phyloP scores from a whole-genome alignment of 1,140 invertebrate species.

The Ostrea denselamellosa region DNA sequence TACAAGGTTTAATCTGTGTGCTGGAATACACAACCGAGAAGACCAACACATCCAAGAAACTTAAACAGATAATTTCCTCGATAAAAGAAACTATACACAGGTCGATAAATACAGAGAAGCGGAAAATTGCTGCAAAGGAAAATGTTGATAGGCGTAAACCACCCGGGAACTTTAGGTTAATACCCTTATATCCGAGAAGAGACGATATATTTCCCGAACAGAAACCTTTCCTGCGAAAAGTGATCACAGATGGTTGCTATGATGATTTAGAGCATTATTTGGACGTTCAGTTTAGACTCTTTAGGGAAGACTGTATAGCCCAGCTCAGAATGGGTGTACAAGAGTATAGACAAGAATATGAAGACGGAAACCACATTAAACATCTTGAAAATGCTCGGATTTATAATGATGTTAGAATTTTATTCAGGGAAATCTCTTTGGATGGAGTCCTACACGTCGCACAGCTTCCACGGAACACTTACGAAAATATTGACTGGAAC shows the following conservation, averaged over 20 bases:
- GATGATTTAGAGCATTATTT: slow-evolving; percentile 85
- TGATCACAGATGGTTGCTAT: slow-evolving; percentile 83
- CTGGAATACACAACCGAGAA: slow-evolving; percentile 3
- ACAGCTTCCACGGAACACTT: slow-evolving; percentile 60
- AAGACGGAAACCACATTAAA: background rate
- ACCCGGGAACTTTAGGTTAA: slow-evolving; percentile 69
- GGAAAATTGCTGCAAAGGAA: background rate
- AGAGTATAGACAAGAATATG: slow-evolving; percentile 42
- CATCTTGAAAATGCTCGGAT: slow-evolving; percentile 57
- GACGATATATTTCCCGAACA: slow-evolving; percentile 54
- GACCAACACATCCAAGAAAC: background rate
- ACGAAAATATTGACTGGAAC: slow-evolving; percentile 69
- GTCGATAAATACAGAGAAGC: background rate
- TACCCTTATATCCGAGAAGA: slow-evolving; percentile 65
- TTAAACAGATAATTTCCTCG: background rate
- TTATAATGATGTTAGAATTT: slow-evolving; percentile 60
- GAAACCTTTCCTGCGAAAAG: slow-evolving; percentile 81
- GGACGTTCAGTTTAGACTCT: slow-evolving; percentile 86
- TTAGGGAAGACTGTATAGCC: slow-evolving; percentile 84
- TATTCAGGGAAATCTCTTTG: slow-evolving; percentile 31
- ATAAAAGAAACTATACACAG: background rate
- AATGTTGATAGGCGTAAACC: slow-evolving; percentile 51
- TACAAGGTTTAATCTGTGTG: background rate
- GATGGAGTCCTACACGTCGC: slow-evolving; percentile 54
- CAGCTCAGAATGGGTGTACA: slow-evolving; percentile 75